Percentiles rank a stretch among this genome's conserved stretches.
Conservation (phyloP, 2,888 invertebrate genomes). For the Seira ritae region DNA sequence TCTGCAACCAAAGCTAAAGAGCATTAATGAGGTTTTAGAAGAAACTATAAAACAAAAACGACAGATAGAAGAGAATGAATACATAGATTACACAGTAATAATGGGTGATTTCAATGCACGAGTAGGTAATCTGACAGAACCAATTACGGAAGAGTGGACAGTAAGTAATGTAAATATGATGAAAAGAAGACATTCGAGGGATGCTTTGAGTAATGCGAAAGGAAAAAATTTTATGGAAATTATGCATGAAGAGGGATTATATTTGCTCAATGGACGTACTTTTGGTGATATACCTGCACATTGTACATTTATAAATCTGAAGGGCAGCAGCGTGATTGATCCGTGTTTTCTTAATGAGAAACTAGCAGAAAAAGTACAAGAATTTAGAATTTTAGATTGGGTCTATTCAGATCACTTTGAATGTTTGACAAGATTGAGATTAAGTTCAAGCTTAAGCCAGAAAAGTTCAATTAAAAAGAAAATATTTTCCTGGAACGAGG, state of each 20-base stretch:
- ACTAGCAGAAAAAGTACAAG: neutral
- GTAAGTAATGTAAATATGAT: neutral
- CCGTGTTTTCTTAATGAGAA: neutral
- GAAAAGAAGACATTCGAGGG: neutral
- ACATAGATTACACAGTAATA: neutral
- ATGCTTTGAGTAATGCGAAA: neutral
- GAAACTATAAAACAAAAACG: neutral
- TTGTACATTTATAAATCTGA: neutral
- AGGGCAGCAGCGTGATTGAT: neutral
- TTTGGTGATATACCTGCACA: neutral
- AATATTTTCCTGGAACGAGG: too few relatives aligned
- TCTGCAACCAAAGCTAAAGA: neutral
- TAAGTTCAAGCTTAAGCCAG: neutral
- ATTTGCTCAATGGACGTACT: slow-evolving; percentile 4
- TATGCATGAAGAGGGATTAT: neutral
- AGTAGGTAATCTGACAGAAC: neutral
- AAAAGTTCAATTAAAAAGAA: too few relatives aligned
- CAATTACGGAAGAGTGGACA: neutral
- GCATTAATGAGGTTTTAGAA: neutral
- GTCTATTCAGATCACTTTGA: neutral
- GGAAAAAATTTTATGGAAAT: neutral
- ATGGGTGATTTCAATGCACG: slow-evolving; percentile 24
- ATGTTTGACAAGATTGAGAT: too few relatives aligned
- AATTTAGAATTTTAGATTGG: neutral
- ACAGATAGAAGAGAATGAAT: too few relatives aligned